These are phyloP conservation scores for Thalassaphorura encarpata DNA, from an alignment of 1,140 invertebrate genomes.

Conservation along the genomic window DNA sequence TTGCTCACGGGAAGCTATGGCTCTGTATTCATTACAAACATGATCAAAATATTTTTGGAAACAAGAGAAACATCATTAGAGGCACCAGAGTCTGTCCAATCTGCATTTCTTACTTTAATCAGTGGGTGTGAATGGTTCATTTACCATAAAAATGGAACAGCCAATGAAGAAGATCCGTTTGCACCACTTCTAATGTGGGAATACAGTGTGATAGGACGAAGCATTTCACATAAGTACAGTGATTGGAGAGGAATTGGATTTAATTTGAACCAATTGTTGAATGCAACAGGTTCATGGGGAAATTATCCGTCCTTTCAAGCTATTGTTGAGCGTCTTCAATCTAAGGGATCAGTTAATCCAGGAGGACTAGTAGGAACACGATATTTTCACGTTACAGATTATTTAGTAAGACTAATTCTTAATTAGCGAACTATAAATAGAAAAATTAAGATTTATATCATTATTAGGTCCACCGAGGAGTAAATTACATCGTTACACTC, in stretches of 20 bases:
- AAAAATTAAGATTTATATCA: too few species aligned
- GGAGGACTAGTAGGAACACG: slow-evolving; percentile 1
- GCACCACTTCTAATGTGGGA: slow-evolving; percentile 7
- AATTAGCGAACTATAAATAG: too few species aligned
- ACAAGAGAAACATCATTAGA: slow-evolving; percentile 1
- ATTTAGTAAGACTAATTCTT: slow-evolving; percentile 4
- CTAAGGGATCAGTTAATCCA: not conserved
- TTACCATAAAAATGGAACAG: not conserved
- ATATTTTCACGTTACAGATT: slow-evolving; percentile 11
- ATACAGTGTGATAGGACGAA: slow-evolving; percentile 6
- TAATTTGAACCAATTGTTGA: not conserved
- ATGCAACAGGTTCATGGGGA: not conserved
- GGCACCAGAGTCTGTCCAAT: not conserved
- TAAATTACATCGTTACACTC: not conserved
- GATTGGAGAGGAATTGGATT: slow-evolving; percentile 8
- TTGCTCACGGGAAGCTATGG: slow-evolving; percentile 12
- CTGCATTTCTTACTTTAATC: not conserved
- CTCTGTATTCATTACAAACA: slow-evolving; percentile 1
- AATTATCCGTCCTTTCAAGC: not conserved
- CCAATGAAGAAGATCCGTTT: not conserved
- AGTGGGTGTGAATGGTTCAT: slow-evolving; percentile 14
- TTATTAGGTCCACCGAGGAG: slow-evolving; percentile 6
- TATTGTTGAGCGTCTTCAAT: not conserved
- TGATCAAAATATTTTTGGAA: slow-evolving; percentile 3
- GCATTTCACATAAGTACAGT: slow-evolving; percentile 9